Conservation (phyloP, 2,113 vertebrate genomes). For the Crotalus tigris region DNA sequence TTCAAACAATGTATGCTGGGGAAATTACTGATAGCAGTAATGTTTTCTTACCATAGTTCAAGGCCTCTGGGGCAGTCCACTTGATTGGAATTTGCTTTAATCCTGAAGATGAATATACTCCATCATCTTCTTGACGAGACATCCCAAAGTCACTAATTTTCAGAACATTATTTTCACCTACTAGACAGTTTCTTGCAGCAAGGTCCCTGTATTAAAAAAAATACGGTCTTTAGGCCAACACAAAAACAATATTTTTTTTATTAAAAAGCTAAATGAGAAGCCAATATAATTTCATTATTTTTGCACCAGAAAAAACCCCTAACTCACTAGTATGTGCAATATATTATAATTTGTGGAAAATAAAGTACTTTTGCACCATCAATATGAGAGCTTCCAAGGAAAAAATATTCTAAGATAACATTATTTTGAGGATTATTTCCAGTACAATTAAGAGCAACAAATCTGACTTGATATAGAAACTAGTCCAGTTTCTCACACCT, state of each 20-base stretch:
- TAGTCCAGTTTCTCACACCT: neutral
- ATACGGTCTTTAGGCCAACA: conserved; percentile 53
- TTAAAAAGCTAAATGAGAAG: conserved; percentile 26
- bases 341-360: neutral
- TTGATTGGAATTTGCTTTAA: conserved; percentile 99
- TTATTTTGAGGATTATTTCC: neutral
- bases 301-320: conserved; percentile 26
- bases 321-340: neutral
- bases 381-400: conserved; percentile 12
- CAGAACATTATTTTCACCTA: conserved; percentile 85
- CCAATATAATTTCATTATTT: conserved; percentile 28
- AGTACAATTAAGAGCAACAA: neutral
- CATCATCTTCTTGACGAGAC: conserved; percentile 96
- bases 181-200: conserved; percentile 94
- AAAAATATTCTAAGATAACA: neutral
- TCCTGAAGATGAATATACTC: conserved; percentile 94
- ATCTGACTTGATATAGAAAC: neutral
- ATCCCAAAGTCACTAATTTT: conserved; percentile 99
- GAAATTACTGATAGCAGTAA: neutral
- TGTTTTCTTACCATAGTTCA: conserved; percentile 87
- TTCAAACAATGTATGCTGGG: neutral
- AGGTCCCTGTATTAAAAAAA: conserved; percentile 81
- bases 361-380: conserved; percentile 31
- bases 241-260: conserved; percentile 34
- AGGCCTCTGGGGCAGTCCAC: conserved; percentile 97